Evolutionary conservation across 2,113 vertebrate species (phyloP).

Genomic region (Melozone crissalis): DNA sequence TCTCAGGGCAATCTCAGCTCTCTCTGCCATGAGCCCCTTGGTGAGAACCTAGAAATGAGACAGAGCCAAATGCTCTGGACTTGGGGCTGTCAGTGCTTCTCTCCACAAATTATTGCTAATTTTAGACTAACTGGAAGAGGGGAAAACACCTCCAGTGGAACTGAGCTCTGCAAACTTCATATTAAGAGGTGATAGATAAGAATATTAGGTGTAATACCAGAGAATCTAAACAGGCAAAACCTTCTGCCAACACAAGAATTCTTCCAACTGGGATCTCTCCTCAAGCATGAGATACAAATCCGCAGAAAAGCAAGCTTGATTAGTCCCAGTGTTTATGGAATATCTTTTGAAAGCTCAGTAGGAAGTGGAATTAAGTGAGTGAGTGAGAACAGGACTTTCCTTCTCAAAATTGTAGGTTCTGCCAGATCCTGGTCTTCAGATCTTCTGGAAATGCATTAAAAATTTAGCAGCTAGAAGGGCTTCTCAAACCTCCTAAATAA

Average conservation of each 20-base stretch:
- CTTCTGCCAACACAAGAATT: background rate
- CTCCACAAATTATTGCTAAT: background rate
- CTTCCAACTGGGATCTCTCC: background rate
- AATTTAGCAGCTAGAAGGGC: background rate
- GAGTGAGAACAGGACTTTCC: background rate
- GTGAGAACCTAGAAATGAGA: background rate
- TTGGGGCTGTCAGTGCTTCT: background rate
- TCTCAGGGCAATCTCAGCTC: background rate
- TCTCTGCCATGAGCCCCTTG: fast-evolving
- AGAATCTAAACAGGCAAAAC: background rate
- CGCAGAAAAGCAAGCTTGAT: background rate
- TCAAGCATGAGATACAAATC: background rate
- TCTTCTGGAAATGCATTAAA: background rate
- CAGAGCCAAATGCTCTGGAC: background rate
- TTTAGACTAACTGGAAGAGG: background rate
- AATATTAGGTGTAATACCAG: background rate
- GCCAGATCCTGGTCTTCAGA: background rate
- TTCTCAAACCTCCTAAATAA: background rate
- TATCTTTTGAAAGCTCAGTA: background rate
- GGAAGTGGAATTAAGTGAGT: background rate
- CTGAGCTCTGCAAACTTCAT: background rate
- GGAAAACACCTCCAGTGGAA: background rate
- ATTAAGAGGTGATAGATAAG: background rate
- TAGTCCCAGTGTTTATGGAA: background rate
- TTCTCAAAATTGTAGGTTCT: background rate